A percentile compares a stretch with the other conserved stretches of the same genome.
phyloP scores from a whole-genome alignment of 2,113 vertebrate species.

The Empidonax alnorum region DNA sequence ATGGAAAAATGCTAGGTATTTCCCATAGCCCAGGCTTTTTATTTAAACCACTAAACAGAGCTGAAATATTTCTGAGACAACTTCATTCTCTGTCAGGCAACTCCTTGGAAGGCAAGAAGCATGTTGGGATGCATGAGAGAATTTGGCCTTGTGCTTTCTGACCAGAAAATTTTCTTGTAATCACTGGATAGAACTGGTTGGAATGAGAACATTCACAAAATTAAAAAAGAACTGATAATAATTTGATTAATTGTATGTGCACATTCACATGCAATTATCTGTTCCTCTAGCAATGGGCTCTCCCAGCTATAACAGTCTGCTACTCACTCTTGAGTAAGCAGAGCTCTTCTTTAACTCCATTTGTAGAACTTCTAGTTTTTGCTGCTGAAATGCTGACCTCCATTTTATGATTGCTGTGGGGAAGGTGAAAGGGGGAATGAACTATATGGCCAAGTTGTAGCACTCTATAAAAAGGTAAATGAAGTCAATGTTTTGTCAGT shows the following conservation, averaged over 20 bases:
- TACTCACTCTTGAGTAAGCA: not conserved
- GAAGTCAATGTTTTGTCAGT: not conserved
- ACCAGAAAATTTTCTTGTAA: not conserved
- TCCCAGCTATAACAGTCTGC: not conserved
- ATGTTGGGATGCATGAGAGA: not conserved
- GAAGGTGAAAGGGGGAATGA: not conserved
- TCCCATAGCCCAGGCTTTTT: conserved; percentile 8
- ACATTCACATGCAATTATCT: not conserved
- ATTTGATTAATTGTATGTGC: not conserved
- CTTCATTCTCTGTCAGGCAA: conserved; percentile 2
- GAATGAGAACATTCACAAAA: not conserved
- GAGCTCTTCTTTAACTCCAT: not conserved
- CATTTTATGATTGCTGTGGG: not conserved
- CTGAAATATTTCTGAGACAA: conserved; percentile 44
- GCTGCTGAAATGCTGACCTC: not conserved
- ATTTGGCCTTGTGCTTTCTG: not conserved
- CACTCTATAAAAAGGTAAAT: conserved; percentile 1
- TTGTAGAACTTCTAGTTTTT: not conserved
- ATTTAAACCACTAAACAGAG: conserved; percentile 14
- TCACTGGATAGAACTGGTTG: not conserved
- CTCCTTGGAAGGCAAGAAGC: conserved; percentile 8
- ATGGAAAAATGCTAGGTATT: conserved; percentile 37
- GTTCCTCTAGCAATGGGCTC: not conserved
- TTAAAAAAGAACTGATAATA: not conserved
- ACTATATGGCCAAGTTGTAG: not conserved